Conservation (phyloP, 2,113 vertebrate species). For the Tympanuchus pallidicinctus region DNA sequence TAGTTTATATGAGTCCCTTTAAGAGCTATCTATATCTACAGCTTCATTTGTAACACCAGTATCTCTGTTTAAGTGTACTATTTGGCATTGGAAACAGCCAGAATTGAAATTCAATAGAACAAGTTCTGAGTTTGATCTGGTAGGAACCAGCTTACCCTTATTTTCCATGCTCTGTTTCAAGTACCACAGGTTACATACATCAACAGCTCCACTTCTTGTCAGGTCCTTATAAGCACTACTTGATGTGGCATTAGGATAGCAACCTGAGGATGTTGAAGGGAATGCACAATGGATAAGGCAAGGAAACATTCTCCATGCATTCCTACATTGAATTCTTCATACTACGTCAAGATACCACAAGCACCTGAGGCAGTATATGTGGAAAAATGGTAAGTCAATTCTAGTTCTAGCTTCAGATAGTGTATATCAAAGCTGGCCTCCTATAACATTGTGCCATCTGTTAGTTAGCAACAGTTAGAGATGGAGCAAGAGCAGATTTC, state of each 20-base stretch:
- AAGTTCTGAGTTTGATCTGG: background rate
- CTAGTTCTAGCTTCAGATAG: background rate
- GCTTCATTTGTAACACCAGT: background rate
- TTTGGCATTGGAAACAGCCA: background rate
- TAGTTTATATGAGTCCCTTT: background rate
- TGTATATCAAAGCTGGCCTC: background rate
- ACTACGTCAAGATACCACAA: constrained; percentile 71
- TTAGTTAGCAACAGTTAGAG: background rate
- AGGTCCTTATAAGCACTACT: constrained; percentile 74
- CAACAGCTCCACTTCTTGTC: constrained; percentile 79
- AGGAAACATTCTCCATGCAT: constrained; percentile 54
- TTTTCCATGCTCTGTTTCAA: constrained; percentile 61
- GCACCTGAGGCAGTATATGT: background rate
- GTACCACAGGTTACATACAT: constrained; percentile 66
- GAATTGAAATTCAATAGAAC: background rate
- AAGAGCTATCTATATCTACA: background rate
- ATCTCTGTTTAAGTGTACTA: background rate
- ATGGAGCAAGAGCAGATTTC: background rate
- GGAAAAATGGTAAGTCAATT: background rate
- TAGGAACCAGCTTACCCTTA: background rate
- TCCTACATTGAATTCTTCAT: constrained; percentile 79
- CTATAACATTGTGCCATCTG: background rate
- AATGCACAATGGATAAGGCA: constrained; percentile 66
- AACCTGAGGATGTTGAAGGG: constrained; percentile 72
- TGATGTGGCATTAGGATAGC: constrained; percentile 77